A percentile compares a stretch with the other conserved stretches of the same genome.
These are phyloP conservation scores for Desmodus rotundus DNA, from an alignment of 2,113 vertebrate species.

Conservation along the genomic window DNA sequence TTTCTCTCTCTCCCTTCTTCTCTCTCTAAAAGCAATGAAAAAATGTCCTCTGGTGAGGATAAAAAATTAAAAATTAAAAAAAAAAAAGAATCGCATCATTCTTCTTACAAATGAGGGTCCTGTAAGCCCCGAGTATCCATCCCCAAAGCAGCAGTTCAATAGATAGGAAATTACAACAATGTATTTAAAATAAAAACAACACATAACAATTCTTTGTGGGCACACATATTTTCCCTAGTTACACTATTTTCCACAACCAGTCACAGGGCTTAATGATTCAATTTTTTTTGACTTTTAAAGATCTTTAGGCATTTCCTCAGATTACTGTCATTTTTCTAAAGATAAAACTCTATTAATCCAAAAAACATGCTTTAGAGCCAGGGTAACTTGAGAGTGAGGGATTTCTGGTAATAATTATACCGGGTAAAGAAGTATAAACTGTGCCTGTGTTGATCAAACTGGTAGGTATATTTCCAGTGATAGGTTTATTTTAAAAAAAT, in stretches of 20 bases:
- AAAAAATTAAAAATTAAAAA: too few species aligned
- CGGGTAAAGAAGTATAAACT: not conserved
- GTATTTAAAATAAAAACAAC: conserved; percentile 8
- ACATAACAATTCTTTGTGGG: not conserved
- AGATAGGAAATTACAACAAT: not conserved
- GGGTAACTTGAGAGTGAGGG: not conserved
- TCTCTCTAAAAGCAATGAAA: not conserved
- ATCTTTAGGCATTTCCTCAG: not conserved
- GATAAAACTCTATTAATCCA: not conserved
- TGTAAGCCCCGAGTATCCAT: not conserved
- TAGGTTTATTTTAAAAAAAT: not conserved
- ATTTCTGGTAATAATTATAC: not conserved
- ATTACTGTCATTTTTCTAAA: conserved; percentile 1
- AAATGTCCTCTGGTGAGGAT: too few species aligned
- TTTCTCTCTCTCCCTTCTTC: not conserved
- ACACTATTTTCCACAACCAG: not conserved
- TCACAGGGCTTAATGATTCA: not conserved
- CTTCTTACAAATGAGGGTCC: not conserved
- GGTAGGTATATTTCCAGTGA: not conserved
- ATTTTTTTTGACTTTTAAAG: not conserved
- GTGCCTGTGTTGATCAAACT: not conserved
- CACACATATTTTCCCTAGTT: not conserved
- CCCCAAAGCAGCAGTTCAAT: not conserved
- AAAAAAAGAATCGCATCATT: not conserved
- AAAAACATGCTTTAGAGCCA: not conserved